Evolutionary conservation across 2,113 vertebrate species (phyloP).

Genomic region (Bambusicola thoracicus): DNA sequence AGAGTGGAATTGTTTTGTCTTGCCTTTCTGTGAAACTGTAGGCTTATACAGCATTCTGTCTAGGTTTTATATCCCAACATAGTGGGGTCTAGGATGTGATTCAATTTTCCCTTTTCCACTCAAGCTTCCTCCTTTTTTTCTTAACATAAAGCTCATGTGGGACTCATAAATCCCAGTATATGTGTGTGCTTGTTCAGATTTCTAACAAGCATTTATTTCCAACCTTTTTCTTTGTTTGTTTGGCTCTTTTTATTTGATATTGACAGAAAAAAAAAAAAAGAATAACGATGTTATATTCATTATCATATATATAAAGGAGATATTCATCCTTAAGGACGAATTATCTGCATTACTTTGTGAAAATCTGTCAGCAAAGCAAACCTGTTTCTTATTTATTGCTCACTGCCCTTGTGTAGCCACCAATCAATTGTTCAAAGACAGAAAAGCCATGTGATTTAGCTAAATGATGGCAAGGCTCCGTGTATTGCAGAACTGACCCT

Average conservation of each 20-base stretch:
- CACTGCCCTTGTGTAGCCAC: neutral
- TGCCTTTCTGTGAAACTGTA: neutral
- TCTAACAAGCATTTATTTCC: neutral
- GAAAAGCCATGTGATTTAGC: neutral
- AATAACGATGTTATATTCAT: neutral
- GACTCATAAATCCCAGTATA: neutral
- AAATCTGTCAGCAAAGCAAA: slow-evolving; percentile 9
- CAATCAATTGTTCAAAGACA: neutral
- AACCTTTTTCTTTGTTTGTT: neutral
- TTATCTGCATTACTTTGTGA: neutral
- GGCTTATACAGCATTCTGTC: neutral
- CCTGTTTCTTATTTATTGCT: neutral
- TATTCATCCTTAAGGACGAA: neutral
- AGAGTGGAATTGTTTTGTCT: neutral
- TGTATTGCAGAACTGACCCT: neutral
- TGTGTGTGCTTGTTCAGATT: neutral
- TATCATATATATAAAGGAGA: neutral
- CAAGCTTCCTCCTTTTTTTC: neutral
- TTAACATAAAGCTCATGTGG: neutral
- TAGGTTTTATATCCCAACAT: neutral
- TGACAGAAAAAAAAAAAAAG: neutral
- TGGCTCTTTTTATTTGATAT: neutral
- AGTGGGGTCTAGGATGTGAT: neutral
- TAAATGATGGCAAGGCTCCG: neutral
- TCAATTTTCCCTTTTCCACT: neutral